Conservation (phyloP, 92 coral and sea anemone genomes). For the Epizoanthus illoricatus region DNA sequence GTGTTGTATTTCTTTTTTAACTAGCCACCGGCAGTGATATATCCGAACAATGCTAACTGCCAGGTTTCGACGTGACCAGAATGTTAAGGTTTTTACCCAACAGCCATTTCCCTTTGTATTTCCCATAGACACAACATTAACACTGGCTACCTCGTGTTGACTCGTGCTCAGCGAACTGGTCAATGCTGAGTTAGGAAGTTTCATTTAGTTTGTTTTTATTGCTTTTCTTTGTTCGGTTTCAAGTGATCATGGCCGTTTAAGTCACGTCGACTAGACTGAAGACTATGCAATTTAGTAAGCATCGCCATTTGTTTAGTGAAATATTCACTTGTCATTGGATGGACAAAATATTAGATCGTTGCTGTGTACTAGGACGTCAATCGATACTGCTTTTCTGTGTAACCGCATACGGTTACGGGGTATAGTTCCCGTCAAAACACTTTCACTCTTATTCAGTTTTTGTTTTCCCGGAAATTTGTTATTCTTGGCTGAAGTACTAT, state of each 20-base stretch:
- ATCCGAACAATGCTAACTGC: background rate
- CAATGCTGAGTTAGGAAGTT: background rate
- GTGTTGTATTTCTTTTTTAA: background rate
- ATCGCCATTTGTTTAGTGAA: background rate
- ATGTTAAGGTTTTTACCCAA: background rate
- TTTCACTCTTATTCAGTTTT: background rate
- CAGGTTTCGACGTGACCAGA: background rate
- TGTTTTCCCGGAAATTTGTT: conserved; percentile 1
- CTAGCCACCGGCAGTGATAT: background rate
- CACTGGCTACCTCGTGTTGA: too few species aligned
- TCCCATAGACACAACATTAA: conserved; percentile 1
- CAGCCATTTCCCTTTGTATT: background rate
- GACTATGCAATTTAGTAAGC: background rate
- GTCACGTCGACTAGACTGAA: background rate
- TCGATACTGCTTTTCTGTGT: background rate
- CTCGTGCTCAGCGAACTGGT: background rate
- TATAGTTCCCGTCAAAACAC: background rate
- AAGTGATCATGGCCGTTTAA: background rate
- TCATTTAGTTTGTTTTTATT: background rate
- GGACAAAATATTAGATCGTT: background rate
- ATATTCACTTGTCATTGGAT: background rate
- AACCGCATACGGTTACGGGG: background rate
- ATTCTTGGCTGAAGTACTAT: background rate
- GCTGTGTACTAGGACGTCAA: conserved; percentile 1
- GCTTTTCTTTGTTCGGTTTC: background rate